phyloP scores from a whole-genome alignment of 1,140 invertebrate species.

The Sinonovacula constricta region DNA sequence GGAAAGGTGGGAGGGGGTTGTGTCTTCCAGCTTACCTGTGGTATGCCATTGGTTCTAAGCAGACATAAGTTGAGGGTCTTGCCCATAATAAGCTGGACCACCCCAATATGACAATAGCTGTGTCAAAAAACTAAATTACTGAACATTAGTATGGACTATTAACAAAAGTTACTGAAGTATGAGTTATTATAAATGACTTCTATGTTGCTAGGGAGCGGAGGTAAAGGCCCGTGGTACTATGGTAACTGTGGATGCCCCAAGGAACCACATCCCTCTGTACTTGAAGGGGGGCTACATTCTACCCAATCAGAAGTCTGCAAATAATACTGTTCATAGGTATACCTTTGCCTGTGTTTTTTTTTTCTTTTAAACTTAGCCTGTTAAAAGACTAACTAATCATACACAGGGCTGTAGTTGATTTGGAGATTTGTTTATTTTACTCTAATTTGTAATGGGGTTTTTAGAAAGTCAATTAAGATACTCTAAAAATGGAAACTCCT shows the following conservation, averaged over 20 bases:
- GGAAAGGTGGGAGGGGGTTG: too few relatives aligned
- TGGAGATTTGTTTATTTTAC: background rate
- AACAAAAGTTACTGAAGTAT: too few relatives aligned
- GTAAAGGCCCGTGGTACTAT: slow-evolving; percentile 62
- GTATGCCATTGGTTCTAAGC: too few relatives aligned
- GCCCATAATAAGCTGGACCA: too few relatives aligned
- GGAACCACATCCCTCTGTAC: slow-evolving; percentile 67
- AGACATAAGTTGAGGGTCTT: too few relatives aligned
- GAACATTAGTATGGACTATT: too few relatives aligned
- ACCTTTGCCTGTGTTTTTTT: background rate
- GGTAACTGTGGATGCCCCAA: slow-evolving; percentile 78
- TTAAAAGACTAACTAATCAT: background rate
- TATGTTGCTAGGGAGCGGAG: slow-evolving; percentile 64
- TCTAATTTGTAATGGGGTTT: background rate
- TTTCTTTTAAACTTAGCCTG: background rate
- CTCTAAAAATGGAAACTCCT: background rate
- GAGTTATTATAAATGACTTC: too few relatives aligned
- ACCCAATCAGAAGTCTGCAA: slow-evolving; percentile 71
- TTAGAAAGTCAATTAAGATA: background rate
- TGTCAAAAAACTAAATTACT: too few relatives aligned
- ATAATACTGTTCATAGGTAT: slow-evolving; percentile 64
- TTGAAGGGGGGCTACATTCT: slow-evolving; percentile 74
- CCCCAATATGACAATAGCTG: too few relatives aligned
- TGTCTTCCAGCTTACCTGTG: too few relatives aligned
- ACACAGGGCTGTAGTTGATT: background rate